Percentiles rank a stretch among this genome's conserved stretches.
phyloP scores from a whole-genome alignment of 2,888 invertebrate genomes.

The Synergus japonicus region DNA sequence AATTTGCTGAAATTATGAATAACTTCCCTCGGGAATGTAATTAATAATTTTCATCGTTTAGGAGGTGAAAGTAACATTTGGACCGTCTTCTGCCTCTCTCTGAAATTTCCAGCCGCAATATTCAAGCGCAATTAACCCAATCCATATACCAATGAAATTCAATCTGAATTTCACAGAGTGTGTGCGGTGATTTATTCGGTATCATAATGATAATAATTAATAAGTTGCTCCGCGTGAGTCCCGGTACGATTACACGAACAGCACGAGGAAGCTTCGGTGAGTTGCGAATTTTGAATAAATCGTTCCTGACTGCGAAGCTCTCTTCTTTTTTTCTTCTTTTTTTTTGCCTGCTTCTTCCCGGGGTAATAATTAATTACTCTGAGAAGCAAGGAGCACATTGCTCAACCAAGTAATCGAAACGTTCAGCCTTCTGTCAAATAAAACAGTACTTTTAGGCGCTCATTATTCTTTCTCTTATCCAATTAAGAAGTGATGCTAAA shows the following conservation, averaged over 20 bases:
- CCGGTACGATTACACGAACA: conserved; percentile 50
- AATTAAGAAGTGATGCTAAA: neutral
- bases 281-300: conserved; percentile 34
- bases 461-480: neutral
- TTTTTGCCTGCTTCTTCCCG: neutral
- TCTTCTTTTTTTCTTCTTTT: conserved; percentile 24
- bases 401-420: conserved; percentile 11
- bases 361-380: conserved; percentile 28
- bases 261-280: conserved; percentile 51
- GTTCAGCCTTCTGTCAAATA: conserved; percentile 18
- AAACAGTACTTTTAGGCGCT: conserved; percentile 9
- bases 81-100: neutral
- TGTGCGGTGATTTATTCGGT: conserved; percentile 19
- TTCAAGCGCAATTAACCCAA: neutral
- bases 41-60: neutral
- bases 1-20: neutral
- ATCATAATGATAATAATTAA: conserved; percentile 47
- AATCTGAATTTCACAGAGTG: conserved; percentile 21
- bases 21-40: neutral
- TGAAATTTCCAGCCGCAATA: neutral
- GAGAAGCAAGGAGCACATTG: conserved; percentile 9
- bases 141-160: conserved; percentile 13
- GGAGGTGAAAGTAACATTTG: neutral
- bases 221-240: conserved; percentile 61
- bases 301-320: conserved; percentile 33